Evolutionary conservation across 2,888 invertebrate genomes (phyloP).

Genomic region (Pecten maximus): DNA sequence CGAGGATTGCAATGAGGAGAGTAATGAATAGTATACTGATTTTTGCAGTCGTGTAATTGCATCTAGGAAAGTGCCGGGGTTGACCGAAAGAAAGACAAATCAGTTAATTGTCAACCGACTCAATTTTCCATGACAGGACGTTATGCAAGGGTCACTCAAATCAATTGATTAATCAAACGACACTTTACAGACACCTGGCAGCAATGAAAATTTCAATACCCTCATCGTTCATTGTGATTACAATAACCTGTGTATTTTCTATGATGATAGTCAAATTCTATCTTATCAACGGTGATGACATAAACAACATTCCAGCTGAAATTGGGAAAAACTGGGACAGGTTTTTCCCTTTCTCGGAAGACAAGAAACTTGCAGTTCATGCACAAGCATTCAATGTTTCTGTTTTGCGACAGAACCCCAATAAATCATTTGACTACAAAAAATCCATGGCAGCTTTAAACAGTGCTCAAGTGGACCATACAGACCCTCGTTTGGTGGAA

Average conservation of each 20-base stretch:
- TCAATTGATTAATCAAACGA: background rate
- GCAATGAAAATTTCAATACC: background rate
- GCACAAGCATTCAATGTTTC: background rate
- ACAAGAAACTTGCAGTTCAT: background rate
- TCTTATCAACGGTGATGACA: background rate
- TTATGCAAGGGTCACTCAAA: no score
- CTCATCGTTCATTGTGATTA: background rate
- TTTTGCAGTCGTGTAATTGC: no score
- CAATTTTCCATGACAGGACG: no score
- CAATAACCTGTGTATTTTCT: background rate
- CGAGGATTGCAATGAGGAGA: no score
- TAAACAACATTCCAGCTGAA: background rate
- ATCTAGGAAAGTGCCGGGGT: no score
- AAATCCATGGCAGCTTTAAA: constrained; percentile 24
- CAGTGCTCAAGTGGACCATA: constrained; percentile 41
- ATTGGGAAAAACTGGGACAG: background rate
- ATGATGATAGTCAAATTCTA: background rate
- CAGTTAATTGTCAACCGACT: no score
- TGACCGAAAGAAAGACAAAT: no score
- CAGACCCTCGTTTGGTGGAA: constrained; percentile 45
- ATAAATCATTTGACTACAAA: constrained; percentile 28
- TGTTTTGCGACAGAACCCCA: background rate
- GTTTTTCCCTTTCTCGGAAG: background rate
- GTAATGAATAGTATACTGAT: no score
- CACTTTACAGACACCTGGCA: background rate